Evolutionary conservation across 2,888 invertebrate genomes (phyloP), one percentile per base, ranked within the genome.

Genomic region (Chironomus riparius): DNA sequence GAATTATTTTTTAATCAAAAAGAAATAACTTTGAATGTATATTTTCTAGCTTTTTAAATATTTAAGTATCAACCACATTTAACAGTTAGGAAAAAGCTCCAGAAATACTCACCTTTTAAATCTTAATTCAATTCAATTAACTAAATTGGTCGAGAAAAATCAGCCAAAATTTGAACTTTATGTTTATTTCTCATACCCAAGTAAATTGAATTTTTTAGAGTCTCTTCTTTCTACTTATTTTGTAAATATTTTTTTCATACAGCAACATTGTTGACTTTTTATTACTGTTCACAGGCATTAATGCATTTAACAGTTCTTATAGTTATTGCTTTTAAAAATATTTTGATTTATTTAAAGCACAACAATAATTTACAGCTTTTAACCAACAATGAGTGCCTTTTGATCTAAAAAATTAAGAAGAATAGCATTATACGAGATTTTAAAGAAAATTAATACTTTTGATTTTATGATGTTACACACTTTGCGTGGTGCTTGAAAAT

Each of bases 281-380:
- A 56, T 56, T 56, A 56, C 38, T 38, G 10, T 38, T 38, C 38
- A 38, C 38, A 38, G 10, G 38, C 38, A 38, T 38, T 10, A 10
- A 38, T 38, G 10, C 7, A 38, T 38, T 38, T 38, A 38, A 38
- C 38, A 38, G 38, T 38, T 38, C 38, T 38, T 38, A 38, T 38
- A 38, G 10, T 38, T 38, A 38, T 38, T 7, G 38, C 38, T 38
- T 38, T 38, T 38, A 56, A 18, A 65, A 22, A 22, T 65, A 62
- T 65, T 65, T 65, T 65, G 65, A 65, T 65, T 65, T 65, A 65
- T 65, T 65, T 65, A 65, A 65, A 65, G 65, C 24, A 65, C 38
- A 65, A 65, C n/a, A 56, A 18, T 56, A 65, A 24, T 65, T 65
- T 24, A 65, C 65, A 65, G 65, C 65, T 65, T 65, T 65, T 65